Evolutionary conservation across 2,888 invertebrate species (phyloP).

Genomic region (Tanytarsus gracilentus): DNA sequence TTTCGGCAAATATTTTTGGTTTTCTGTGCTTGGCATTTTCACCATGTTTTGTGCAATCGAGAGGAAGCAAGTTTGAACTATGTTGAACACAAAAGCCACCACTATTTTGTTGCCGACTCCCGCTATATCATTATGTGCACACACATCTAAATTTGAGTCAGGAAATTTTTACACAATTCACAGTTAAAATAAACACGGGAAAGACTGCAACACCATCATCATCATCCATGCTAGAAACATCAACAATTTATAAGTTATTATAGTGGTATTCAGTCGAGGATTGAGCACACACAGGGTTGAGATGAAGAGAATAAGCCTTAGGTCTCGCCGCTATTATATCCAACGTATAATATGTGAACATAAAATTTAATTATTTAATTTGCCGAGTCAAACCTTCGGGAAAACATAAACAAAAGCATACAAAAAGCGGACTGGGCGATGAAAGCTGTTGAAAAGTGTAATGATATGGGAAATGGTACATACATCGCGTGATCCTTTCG

Average conservation of each 20-base stretch:
- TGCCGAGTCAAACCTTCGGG: slow-evolving; percentile 11
- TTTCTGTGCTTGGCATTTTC: no score
- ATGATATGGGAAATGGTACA: slow-evolving; percentile 2
- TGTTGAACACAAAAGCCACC: neutral
- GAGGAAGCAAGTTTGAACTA: neutral
- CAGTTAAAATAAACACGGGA: neutral
- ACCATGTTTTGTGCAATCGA: no score
- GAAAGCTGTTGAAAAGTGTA: slow-evolving; percentile 22
- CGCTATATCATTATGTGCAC: neutral
- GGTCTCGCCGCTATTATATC: neutral
- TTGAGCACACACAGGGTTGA: neutral
- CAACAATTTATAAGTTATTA: neutral
- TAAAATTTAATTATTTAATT: slow-evolving; percentile 28
- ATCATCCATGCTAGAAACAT: neutral
- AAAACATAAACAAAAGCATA: neutral
- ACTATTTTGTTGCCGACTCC: neutral
- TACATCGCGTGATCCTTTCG: neutral
- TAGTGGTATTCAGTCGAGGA: neutral
- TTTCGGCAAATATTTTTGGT: neutral
- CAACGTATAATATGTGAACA: neutral
- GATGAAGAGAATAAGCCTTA: neutral
- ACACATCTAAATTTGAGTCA: neutral
- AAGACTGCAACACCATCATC: neutral
- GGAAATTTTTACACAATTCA: neutral
- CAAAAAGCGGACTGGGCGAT: neutral